Percentiles rank a stretch among this genome's conserved stretches.
phyloP scores from a whole-genome alignment of 2,797 vertebrate genomes.

The Strix occidentalis region DNA sequence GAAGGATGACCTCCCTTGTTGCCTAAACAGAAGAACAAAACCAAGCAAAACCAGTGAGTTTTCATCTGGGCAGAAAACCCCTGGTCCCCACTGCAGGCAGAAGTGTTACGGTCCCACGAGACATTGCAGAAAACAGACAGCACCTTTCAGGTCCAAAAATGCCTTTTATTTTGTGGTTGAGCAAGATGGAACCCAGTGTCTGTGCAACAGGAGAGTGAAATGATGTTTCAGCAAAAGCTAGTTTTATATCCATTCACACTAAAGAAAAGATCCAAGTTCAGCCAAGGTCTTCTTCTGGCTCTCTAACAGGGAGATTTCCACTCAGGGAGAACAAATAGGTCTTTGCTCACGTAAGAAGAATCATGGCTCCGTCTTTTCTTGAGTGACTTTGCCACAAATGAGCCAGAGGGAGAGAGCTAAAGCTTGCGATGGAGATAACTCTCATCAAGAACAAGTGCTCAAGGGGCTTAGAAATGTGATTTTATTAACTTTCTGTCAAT shows the following conservation, averaged over 20 bases:
- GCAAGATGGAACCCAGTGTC: background rate
- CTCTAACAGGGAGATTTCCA: background rate
- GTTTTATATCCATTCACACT: background rate
- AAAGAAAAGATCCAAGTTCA: background rate
- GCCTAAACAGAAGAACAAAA: background rate
- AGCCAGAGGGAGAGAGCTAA: background rate
- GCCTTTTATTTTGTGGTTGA: background rate
- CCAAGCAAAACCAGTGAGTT: background rate
- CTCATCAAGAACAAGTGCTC: background rate
- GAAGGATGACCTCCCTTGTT: background rate
- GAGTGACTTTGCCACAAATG: background rate
- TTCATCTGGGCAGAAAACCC: background rate
- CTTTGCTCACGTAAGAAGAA: background rate
- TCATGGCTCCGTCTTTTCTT: background rate
- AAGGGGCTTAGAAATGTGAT: background rate
- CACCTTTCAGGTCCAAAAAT: background rate
- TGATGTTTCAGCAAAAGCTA: background rate
- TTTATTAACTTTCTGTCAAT: slow-evolving; percentile 15
- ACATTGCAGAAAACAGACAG: background rate
- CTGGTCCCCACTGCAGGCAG: background rate
- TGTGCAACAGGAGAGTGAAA: background rate
- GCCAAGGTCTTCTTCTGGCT: background rate
- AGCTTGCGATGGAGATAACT: background rate
- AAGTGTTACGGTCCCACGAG: background rate
- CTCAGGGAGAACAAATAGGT: background rate